A percentile compares a stretch with the other conserved stretches of the same genome.
Conservation (phyloP, 2,113 vertebrate species). For the Phodopus roborovskii region DNA sequence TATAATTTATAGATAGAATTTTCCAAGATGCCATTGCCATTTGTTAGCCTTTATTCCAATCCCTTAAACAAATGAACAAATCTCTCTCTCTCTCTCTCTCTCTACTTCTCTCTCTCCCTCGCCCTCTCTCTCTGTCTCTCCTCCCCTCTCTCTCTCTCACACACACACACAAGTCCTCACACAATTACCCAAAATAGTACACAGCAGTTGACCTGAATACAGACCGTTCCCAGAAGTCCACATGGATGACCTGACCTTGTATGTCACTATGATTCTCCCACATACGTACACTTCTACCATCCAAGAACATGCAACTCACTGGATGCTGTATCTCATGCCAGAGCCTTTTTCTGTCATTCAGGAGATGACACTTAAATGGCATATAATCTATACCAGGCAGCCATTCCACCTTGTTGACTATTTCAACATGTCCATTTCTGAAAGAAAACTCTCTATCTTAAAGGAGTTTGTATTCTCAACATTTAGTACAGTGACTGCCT, state of each 20-base stretch:
- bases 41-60: conserved; percentile 7
- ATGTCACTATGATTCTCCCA: neutral
- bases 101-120: neutral
- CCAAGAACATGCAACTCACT: neutral
- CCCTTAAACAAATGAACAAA: neutral
- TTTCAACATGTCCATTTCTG: neutral
- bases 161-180: neutral
- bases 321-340: too few species aligned
- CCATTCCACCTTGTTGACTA: neutral
- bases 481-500: neutral
- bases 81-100: conserved; percentile 39
- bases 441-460: neutral
- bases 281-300: neutral
- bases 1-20: conserved; percentile 15
- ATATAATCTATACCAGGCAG: neutral
- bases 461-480: conserved; percentile 9
- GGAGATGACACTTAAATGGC: neutral
- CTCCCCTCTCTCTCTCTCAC: neutral
- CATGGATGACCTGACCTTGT: neutral
- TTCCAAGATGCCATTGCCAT: neutral
- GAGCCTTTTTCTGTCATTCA: neutral
- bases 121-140: neutral
- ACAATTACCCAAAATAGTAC: conserved; percentile 25
- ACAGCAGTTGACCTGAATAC: neutral
- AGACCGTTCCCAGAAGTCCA: neutral